Conservation (phyloP, 2,888 invertebrate species). For the Macaria notata region DNA sequence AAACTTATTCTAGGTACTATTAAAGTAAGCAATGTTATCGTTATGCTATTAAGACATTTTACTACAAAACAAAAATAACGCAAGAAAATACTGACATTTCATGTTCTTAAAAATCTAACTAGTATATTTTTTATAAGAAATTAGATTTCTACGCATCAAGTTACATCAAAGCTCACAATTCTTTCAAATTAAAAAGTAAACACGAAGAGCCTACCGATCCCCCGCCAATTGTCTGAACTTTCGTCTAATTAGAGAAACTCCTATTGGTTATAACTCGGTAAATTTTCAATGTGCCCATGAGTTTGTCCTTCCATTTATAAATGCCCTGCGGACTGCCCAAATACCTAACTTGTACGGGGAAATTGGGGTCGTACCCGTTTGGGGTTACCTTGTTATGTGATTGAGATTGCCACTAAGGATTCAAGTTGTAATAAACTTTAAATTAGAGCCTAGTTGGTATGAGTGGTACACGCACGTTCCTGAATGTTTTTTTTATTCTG, state of each 20-base stretch:
- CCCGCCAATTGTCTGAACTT: conserved; percentile 12
- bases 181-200: not conserved
- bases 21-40: too few relatives aligned
- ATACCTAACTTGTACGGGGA: conserved; percentile 72
- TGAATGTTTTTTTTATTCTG: too few relatives aligned
- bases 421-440: conserved; percentile 33
- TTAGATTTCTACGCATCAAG: too few relatives aligned
- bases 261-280: conserved; percentile 36
- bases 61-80: too few relatives aligned
- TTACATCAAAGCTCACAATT: too few relatives aligned
- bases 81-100: too few relatives aligned
- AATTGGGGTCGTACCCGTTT: conserved; percentile 73
- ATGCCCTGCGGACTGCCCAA: conserved; percentile 70
- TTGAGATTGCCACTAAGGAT: conserved; percentile 65
- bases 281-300: conserved; percentile 67
- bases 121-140: too few relatives aligned
- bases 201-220: not conserved
- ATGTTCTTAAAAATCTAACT: too few relatives aligned
- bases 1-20: too few relatives aligned
- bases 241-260: conserved; percentile 18
- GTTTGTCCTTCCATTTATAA: conserved; percentile 71
- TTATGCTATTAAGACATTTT: too few relatives aligned
- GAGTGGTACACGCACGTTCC: too few relatives aligned
- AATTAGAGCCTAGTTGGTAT: conserved; percentile 41
- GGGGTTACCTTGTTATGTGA: conserved; percentile 68